phyloP scores from a whole-genome alignment of 2,888 invertebrate species.

The Xestobium rufovillosum region DNA sequence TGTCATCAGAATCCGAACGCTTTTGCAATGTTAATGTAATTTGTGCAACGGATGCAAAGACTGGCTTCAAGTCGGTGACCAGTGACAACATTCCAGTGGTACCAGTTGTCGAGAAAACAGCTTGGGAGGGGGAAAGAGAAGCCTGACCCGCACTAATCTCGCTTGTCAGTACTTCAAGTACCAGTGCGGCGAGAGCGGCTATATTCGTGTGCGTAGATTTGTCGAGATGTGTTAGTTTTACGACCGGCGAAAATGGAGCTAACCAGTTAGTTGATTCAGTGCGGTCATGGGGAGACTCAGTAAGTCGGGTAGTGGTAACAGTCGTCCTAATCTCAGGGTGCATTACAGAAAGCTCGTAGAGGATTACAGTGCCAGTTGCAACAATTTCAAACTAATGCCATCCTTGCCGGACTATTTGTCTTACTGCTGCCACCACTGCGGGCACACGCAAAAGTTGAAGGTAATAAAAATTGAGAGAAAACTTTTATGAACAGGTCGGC shows the following conservation, averaged over 20 bases:
- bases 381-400: constrained; percentile 42
- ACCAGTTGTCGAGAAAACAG: constrained; percentile 15
- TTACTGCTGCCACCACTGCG: constrained; percentile 54
- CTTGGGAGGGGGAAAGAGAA: constrained; percentile 23
- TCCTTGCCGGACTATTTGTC: constrained; percentile 51
- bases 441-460: constrained; percentile 53
- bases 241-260: too few relatives aligned
- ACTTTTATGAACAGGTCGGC: constrained; percentile 14
- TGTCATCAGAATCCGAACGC: too few relatives aligned
- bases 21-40: too few relatives aligned
- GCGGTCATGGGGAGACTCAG: constrained; percentile 48
- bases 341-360: constrained; percentile 54
- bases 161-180: constrained; percentile 26
- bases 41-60: constrained; percentile 22
- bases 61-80: constrained; percentile 34
- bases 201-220: too few relatives aligned
- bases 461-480: constrained; percentile 38
- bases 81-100: constrained; percentile 39
- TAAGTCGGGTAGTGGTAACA: constrained; percentile 36
- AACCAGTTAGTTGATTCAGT: too few relatives aligned
- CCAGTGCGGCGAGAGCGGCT: constrained; percentile 19
- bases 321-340: constrained; percentile 48
- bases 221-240: too few relatives aligned
- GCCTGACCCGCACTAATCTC: constrained; percentile 29
- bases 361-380: constrained; percentile 43